Conservation (phyloP, 2,113 vertebrate species). For the Sturnus vulgaris region DNA sequence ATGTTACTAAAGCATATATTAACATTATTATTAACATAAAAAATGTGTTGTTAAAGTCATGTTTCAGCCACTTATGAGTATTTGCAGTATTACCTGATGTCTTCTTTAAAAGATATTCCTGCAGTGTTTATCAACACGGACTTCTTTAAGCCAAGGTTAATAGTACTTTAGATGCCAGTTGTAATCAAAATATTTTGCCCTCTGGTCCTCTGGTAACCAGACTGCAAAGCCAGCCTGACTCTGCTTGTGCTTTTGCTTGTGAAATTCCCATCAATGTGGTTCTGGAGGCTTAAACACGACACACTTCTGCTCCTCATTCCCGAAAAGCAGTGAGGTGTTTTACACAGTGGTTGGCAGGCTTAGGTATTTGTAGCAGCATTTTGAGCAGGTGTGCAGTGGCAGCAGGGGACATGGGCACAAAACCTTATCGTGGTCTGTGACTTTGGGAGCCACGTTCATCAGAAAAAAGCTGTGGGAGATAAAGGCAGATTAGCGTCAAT, state of each 20-base stretch:
- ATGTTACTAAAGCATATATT: background rate
- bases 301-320: background rate
- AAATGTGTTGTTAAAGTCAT: background rate
- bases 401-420: background rate
- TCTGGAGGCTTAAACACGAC: background rate
- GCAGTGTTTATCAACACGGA: background rate
- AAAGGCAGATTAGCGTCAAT: background rate
- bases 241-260: background rate
- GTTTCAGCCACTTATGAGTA: background rate
- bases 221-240: background rate
- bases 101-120: background rate
- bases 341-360: background rate
- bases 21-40: background rate
- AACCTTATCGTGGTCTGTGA: background rate
- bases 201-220: background rate
- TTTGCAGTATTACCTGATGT: background rate
- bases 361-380: background rate
- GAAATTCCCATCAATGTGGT: background rate
- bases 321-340: background rate
- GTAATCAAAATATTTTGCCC: background rate
- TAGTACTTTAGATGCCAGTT: background rate
- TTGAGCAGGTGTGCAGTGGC: background rate
- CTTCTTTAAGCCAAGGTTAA: background rate
- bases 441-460: background rate
- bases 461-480: background rate